Conservation (phyloP, 64 coral and sea anemone genomes). For the Anthopleura sola region DNA sequence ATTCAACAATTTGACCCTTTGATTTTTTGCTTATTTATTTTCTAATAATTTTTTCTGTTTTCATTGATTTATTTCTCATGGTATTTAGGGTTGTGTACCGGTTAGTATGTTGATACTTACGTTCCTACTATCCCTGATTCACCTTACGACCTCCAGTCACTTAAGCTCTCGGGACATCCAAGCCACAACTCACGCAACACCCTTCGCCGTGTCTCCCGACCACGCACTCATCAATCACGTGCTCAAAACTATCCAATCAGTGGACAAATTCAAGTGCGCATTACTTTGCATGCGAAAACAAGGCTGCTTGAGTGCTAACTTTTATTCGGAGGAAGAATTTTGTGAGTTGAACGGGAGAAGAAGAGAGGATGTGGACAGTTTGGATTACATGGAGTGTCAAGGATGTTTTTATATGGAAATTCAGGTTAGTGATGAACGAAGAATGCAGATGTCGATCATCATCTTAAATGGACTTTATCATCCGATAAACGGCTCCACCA, state of each 20-base stretch:
- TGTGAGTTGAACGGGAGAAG: background rate
- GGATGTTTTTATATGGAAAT: slow-evolving; percentile 5
- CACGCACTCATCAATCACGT: background rate
- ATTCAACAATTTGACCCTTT: too few species aligned
- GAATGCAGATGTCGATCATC: background rate
- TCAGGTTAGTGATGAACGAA: background rate
- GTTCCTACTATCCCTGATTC: background rate
- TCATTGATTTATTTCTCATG: too few species aligned
- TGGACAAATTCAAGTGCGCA: slow-evolving; percentile 1
- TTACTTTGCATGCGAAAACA: background rate
- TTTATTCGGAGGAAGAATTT: background rate
- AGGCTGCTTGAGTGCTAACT: background rate
- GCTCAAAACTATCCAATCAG: slow-evolving; percentile 1
- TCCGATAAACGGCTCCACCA: too few species aligned
- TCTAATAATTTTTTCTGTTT: too few species aligned
- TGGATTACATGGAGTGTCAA: background rate
- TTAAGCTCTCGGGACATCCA: background rate
- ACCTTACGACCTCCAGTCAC: background rate
- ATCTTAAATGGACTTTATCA: background rate
- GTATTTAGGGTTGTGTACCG: too few species aligned
- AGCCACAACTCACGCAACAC: background rate
- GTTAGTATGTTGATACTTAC: background rate
- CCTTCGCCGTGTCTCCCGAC: background rate
- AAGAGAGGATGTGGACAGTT: background rate
- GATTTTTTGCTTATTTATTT: too few species aligned